Conservation (phyloP, 1,140 invertebrate genomes). For the Papilio dardanus region DNA sequence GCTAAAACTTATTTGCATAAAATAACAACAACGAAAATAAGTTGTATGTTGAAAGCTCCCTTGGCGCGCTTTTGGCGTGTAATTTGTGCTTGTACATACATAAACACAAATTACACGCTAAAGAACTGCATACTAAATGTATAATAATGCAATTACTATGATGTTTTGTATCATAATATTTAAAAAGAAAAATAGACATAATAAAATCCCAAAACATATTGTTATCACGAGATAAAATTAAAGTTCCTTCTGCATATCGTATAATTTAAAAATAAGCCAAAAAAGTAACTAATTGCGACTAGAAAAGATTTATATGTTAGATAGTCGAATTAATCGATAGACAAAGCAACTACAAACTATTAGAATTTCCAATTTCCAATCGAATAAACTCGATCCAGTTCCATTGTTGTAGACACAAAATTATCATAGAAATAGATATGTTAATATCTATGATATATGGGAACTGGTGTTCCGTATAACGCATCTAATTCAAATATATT, state of each 20-base stretch:
- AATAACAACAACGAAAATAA: conserved; percentile 31
- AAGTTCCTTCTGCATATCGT: too few relatives aligned
- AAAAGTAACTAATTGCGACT: background rate
- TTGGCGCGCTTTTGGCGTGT: conserved; percentile 25
- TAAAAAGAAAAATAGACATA: background rate
- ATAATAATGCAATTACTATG: background rate
- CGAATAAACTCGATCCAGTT: conserved; percentile 11
- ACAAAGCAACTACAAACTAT: background rate
- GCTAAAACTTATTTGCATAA: conserved; percentile 16
- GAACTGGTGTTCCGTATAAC: background rate
- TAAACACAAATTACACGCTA: conserved; percentile 19
- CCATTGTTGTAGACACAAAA: conserved; percentile 21
- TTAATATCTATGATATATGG: background rate
- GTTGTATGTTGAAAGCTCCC: conserved; percentile 31
- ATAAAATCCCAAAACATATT: background rate
- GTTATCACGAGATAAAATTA: too few relatives aligned
- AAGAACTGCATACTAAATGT: conserved; percentile 1
- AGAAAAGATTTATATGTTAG: background rate
- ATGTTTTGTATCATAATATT: background rate
- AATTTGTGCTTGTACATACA: conserved; percentile 32
- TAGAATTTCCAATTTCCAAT: conserved; percentile 15
- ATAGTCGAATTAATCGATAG: background rate
- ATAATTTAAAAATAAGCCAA: too few relatives aligned
- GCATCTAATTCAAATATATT: conserved; percentile 10
- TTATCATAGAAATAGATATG: conserved; percentile 24